Evolutionary conservation across 2,888 invertebrate species (phyloP), one percentile per base, ranked within the genome.

Genomic region (Dorcus parallelipipedus): DNA sequence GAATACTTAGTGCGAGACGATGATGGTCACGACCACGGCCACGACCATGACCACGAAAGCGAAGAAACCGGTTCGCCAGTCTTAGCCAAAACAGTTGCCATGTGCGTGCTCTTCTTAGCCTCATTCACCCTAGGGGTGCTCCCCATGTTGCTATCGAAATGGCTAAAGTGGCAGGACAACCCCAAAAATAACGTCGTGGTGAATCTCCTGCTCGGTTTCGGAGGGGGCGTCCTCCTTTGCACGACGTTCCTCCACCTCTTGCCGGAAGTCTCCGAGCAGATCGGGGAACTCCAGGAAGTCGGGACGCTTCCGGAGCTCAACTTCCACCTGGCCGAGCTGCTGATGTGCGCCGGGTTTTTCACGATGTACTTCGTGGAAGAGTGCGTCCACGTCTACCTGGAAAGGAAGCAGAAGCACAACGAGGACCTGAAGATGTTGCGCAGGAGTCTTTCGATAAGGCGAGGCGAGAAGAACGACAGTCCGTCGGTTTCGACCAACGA

Each of bases 221-320:
- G 92, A 64, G 93, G 92, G 10, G 93, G 93, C 8, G 92, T 93
- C 0, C 79, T 93, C 14, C 78, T 93, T 41, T 87, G 88, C 62
- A 93, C 93, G 2, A 91, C 91, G 3, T 91, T 93, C 72, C 77
- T 91, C 64, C 93, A 93, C 71, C 79, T 93, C 68, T 78, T 92
- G 55, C 93, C 93, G 1, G 93, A 93, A 79, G 88, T 93, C 0
- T 78, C 84, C 8, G 88, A 91, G 68, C 84, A 84, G 56, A 83
- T 91, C 8, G 79, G 83, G n/a, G 76, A 81, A 50, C 78, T 90
- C 60, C 82, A 86, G 67, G 80, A 71, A 3, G 60, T 67, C 0
- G 82, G 78, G 0, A 56, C 67, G 17, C 72, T 90, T 43, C 80
- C 80, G 0, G 68, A 78, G 0, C 79, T 86, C 7, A 79, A 81